Evolutionary conservation across 2,113 vertebrate genomes (phyloP).

Genomic region (Pampusana beccarii): DNA sequence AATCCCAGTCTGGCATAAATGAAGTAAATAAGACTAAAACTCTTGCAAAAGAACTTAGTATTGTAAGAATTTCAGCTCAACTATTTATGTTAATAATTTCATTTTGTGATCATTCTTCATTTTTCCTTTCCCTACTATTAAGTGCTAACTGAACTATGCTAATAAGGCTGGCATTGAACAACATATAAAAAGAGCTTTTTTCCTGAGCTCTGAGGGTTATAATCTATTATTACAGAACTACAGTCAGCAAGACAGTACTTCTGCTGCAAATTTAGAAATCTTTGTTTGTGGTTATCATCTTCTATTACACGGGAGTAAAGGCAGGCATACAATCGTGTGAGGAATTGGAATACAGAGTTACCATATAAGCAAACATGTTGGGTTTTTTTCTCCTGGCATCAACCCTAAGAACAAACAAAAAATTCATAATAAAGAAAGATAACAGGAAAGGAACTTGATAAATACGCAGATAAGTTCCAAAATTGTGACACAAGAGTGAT

Average conservation of each 20-base stretch:
- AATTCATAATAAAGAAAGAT: neutral
- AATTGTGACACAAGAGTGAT: neutral
- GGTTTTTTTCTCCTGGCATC: neutral
- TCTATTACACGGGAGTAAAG: neutral
- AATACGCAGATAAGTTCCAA: neutral
- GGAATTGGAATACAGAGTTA: neutral
- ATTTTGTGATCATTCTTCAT: neutral
- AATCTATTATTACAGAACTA: neutral
- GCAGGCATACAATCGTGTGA: neutral
- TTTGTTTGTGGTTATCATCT: neutral
- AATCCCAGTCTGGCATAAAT: neutral
- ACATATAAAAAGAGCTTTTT: neutral
- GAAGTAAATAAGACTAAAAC: neutral
- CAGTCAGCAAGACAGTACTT: neutral
- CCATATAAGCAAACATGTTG: neutral
- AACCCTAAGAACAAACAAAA: neutral
- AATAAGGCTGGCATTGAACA: neutral
- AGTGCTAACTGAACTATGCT: neutral
- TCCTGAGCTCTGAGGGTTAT: neutral
- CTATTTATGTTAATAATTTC: neutral
- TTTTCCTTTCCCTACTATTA: neutral
- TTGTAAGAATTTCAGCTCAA: neutral
- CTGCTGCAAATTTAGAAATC: neutral
- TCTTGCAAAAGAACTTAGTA: neutral
- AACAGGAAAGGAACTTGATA: neutral